These are phyloP conservation scores for Grallaria varia DNA, from an alignment of 2,113 vertebrate genomes.

Conservation along the genomic window DNA sequence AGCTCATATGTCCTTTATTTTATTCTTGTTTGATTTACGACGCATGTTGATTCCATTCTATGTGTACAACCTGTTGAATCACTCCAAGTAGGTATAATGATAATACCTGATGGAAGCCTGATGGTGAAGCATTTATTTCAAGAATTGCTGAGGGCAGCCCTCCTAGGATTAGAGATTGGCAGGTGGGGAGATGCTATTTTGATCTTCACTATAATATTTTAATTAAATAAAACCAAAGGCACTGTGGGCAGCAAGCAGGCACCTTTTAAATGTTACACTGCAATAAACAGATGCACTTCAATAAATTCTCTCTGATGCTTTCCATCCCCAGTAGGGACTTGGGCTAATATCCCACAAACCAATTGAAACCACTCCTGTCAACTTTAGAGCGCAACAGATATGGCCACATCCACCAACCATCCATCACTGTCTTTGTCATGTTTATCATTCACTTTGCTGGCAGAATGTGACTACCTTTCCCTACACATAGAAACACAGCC, in stretches of 20 bases:
- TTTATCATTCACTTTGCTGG: neutral
- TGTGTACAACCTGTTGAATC: neutral
- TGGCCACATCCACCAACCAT: neutral
- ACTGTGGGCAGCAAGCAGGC: neutral
- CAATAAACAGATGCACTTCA: neutral
- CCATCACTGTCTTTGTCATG: neutral
- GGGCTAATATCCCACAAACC: neutral
- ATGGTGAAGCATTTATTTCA: neutral
- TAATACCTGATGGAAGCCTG: neutral
- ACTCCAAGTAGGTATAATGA: neutral
- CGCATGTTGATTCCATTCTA: neutral
- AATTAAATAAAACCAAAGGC: neutral
- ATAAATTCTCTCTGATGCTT: neutral
- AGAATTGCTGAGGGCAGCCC: neutral
- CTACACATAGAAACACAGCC: neutral
- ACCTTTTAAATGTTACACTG: neutral
- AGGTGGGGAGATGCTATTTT: neutral
- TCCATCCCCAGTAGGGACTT: neutral
- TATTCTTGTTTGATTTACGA: constrained; percentile 27
- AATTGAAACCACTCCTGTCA: neutral
- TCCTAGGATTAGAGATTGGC: neutral
- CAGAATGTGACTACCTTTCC: neutral
- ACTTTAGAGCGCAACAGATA: neutral
- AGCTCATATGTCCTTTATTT: neutral
- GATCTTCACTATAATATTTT: neutral